Evolutionary conservation across 2,113 vertebrate genomes (phyloP), one percentile per base, ranked within the genome.

Genomic region (Axis porcinus): DNA sequence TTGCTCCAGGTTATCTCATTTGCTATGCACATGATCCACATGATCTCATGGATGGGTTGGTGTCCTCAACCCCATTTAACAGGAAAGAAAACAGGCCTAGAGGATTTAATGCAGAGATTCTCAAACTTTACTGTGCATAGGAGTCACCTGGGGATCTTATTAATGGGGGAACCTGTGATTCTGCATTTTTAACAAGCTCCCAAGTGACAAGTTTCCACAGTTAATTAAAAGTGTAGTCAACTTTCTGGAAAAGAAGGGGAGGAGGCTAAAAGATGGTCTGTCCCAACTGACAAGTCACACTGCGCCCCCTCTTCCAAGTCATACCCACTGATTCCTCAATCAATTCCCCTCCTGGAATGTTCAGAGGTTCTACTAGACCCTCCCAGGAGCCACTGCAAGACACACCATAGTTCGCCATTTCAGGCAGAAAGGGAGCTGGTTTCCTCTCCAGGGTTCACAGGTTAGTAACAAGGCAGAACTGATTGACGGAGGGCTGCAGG

Each of bases 101-200:
- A 88, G 40, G 36, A 82, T 52, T 96, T 86, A 86, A 43, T 33
- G 16, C 47, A 95, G 79, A n/a, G 55, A 74, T 81, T 94, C 89
- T 94, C 50, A 85, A 90, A 86, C 58, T 88, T 93, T 76, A 64
- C 82, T 84, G 86, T 91, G 50, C 33, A 15, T 47, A 27, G 25
- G 45, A 83, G 91, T 91, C 28, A 86, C 50, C 95, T 40, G 17
- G 91, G 85, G 78, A 84, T 89, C 62, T 96, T 91, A 60, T 91
- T 96, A 83, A 96, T 94, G 36, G 50, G 40, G 47, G 87, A 92
- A 82, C 94, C 86, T 96, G 74, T 94, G 94, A 97, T 94, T 96
- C 52, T 96, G 94, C 87, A 88, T 97, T 94, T 95, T 97, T 82
- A 95, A 93, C 83, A 96, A 93, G 70, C 43, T 89, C 79, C 89